Conservation (phyloP, 2,113 vertebrate species). For the Cebidichthys violaceus region DNA sequence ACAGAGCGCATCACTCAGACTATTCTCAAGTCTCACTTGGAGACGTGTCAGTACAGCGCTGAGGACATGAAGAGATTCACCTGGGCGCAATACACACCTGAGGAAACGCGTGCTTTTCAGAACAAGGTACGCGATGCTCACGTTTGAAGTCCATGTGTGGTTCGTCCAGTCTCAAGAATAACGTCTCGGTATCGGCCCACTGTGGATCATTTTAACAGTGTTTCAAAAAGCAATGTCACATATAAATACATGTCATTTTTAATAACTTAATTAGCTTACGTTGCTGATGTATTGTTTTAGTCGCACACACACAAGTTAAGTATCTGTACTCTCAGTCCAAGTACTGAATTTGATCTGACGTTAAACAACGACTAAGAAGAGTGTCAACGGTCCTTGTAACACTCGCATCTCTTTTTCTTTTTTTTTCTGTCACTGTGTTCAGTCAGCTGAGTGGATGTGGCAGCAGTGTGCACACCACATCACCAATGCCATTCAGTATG, state of each 20-base stretch:
- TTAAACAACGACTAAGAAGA: background rate
- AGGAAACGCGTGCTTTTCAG: constrained; percentile 88
- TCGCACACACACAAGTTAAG: background rate
- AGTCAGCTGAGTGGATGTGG: constrained; percentile 92
- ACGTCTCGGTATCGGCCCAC: background rate
- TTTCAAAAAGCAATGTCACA: background rate
- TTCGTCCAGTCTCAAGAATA: background rate
- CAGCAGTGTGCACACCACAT: constrained; percentile 90
- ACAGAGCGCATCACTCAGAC: constrained; percentile 88
- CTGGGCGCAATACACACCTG: constrained; percentile 88
- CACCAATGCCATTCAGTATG: constrained; percentile 91
- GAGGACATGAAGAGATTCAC: constrained; percentile 91
- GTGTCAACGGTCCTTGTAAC: too few species aligned
- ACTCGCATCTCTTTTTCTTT: background rate
- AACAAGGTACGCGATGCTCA: constrained; percentile 83
- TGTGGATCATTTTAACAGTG: background rate
- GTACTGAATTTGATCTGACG: background rate
- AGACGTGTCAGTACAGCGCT: constrained; percentile 91
- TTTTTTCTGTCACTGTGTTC: constrained; percentile 23
- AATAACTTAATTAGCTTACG: background rate
- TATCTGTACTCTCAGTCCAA: background rate
- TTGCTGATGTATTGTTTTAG: background rate
- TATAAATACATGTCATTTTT: background rate
- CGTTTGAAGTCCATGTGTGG: background rate
- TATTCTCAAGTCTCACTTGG: constrained; percentile 89